A percentile compares a stretch with the other conserved stretches of the same genome.
These are phyloP conservation scores for Acanthosepion pharaonis DNA, from an alignment of 2,888 invertebrate genomes.

Conservation along the genomic window DNA sequence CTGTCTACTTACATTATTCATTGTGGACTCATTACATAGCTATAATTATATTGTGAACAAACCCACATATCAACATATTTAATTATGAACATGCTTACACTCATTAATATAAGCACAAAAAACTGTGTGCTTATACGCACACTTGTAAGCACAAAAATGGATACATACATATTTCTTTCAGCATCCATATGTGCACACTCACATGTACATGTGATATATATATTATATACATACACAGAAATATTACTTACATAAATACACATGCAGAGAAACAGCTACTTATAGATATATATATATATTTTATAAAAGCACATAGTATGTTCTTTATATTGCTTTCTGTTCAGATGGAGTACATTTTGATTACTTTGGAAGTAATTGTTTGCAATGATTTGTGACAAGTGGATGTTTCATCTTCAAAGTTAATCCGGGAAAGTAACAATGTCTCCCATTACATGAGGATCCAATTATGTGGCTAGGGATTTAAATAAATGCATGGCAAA, in stretches of 20 bases:
- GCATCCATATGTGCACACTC: neutral
- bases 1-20: neutral
- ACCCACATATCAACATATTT: neutral
- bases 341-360: constrained; percentile 33
- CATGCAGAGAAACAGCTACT: neutral
- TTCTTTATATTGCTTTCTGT: neutral
- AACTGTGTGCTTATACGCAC: neutral
- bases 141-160: neutral
- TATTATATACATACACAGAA: neutral
- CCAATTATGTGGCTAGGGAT: neutral
- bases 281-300: neutral
- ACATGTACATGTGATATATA: neutral
- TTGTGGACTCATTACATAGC: neutral
- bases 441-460: neutral
- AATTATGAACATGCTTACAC: neutral
- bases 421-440: neutral
- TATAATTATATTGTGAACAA: neutral
- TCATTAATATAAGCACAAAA: neutral
- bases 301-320: neutral
- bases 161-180: neutral
- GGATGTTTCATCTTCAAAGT: neutral
- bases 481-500: neutral
- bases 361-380: constrained; percentile 33
- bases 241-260: neutral
- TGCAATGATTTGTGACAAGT: constrained; percentile 20